Conservation (phyloP, 2,888 invertebrate genomes). For the Oeneis ivallda region DNA sequence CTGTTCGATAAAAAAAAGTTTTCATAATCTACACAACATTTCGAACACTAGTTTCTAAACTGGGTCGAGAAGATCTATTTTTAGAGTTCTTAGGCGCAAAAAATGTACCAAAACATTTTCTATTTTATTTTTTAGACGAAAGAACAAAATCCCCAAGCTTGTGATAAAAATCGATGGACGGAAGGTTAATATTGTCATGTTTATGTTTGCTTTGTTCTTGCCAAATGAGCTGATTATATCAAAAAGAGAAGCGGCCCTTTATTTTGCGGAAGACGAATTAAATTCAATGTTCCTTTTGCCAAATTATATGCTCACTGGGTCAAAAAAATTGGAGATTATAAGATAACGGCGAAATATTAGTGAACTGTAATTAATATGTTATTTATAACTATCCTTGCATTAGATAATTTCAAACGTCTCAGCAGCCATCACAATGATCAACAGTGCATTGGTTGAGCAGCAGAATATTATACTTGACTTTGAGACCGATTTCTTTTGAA, state of each 20-base stretch:
- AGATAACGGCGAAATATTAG: too few relatives aligned
- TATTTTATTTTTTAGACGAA: background rate
- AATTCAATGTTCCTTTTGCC: background rate
- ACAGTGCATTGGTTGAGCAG: too few relatives aligned
- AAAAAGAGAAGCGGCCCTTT: background rate
- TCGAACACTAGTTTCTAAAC: background rate
- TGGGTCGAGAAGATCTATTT: constrained; percentile 1
- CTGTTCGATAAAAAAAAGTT: background rate
- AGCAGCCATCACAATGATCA: too few relatives aligned
- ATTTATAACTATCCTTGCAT: too few relatives aligned
- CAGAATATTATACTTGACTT: too few relatives aligned
- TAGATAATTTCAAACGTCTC: too few relatives aligned
- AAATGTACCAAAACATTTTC: background rate
- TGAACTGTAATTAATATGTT: too few relatives aligned
- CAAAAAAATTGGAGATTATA: background rate
- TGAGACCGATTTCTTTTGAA: too few relatives aligned
- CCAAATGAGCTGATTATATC: constrained; percentile 19
- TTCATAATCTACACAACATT: background rate
- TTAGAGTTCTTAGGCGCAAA: constrained; percentile 1
- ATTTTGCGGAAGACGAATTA: background rate
- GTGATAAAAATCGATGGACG: constrained; percentile 27
- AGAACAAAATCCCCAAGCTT: background rate
- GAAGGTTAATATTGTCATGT: constrained; percentile 23
- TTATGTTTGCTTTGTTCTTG: constrained; percentile 20
- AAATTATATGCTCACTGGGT: background rate